Base-by-base conservation (phyloP, 1,140 invertebrate genomes). In the Lasaia peninsularis region DNA sequence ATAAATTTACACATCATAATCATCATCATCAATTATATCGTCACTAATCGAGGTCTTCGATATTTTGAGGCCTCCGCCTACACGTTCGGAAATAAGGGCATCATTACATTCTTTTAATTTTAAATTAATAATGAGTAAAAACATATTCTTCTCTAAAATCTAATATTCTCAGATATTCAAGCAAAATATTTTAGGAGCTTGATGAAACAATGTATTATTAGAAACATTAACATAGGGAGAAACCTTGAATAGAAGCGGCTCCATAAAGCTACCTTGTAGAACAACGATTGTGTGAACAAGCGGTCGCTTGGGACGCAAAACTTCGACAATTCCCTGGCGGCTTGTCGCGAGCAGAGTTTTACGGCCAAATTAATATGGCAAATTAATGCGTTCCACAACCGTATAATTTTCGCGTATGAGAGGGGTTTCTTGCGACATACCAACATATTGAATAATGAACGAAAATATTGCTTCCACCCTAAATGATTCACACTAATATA, bases 281-380 rank as follows among this genome's bases (percentile, higher is more conserved):
- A 77, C 72, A 69, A 68, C 73, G 71, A 78, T 78, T 85, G 80
- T 85, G 75, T 79, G 80, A 78, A 86, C 80, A 84, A 77, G 71
- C 75, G 78, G 69, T 71, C 78, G 71, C 74, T 55, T 64, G 83
- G 83, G 83, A 85, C 75, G 73, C 54, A 32, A 75, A 86, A 85
- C 76, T 86, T 85, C 66, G 70, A 57, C 70, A 84, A 78, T 81
- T 80, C 79, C 80, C 83, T 69, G 55, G 62, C 62, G 70, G 67
- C 72, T 78, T 86, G 83, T 86, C 81, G 81, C 80, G 69, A 84
- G 55, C 85, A 86, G 81, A 89, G 86, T 90, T 90, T 90, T 90
- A 89, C 88, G 77, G 81, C 82, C 74, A 89, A 89, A 90, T 90
- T 90, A 90, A 90, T 90, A 90, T 90, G 83, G 85, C 88, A 90